Conservation (phyloP, 2,113 vertebrate species). For the Aviceda subcristata region DNA sequence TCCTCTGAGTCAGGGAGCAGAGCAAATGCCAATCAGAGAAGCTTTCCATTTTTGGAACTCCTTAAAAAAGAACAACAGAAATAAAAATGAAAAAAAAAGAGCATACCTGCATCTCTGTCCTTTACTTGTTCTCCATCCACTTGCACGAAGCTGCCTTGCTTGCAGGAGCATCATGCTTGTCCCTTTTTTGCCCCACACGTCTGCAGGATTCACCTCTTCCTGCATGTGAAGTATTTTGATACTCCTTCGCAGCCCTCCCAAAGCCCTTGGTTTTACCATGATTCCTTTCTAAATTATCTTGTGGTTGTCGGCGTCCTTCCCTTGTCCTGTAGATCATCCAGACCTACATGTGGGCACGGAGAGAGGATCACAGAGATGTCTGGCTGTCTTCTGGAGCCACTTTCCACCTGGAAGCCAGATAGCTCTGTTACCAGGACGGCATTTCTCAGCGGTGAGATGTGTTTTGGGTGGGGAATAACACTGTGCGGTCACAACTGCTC, state of each 20-base stretch:
- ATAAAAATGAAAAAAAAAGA: neutral
- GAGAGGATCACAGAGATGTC: neutral
- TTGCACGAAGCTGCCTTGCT: neutral
- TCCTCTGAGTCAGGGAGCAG: neutral
- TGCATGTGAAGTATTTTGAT: neutral
- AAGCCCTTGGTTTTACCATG: neutral
- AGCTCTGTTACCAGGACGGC: neutral
- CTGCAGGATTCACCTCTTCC: neutral
- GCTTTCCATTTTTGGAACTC: neutral
- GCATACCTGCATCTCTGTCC: neutral
- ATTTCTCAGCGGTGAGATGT: neutral
- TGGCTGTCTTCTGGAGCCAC: neutral
- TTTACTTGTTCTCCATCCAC: neutral
- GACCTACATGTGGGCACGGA: rapidly evolving
- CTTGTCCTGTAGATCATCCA: neutral
- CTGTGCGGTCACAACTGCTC: rapidly evolving
- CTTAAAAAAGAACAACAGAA: neutral
- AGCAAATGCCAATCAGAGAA: neutral
- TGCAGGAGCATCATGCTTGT: neutral
- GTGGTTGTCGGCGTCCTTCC: neutral
- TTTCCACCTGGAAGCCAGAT: neutral
- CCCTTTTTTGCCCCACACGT: rapidly evolving
- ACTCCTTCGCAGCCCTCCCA: neutral
- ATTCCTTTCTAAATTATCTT: neutral
- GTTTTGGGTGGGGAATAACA: neutral